phyloP scores from a whole-genome alignment of 2,888 invertebrate species.

The Timema podura region DNA sequence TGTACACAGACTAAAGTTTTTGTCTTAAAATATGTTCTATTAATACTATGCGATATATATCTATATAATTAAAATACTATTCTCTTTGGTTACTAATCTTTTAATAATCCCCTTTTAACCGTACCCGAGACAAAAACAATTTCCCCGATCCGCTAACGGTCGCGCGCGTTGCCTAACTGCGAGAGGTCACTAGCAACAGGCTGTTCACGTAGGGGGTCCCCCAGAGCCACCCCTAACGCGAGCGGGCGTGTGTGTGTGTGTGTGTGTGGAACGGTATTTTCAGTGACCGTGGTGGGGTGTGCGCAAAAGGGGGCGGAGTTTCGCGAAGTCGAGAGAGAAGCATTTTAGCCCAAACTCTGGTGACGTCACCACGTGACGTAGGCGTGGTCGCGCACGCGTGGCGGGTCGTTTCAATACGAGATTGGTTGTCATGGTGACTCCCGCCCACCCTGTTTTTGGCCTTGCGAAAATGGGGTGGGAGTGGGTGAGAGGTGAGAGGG shows the following conservation, averaged over 20 bases:
- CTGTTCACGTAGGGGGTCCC: slow-evolving; percentile 33
- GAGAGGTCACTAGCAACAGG: slow-evolving; percentile 48
- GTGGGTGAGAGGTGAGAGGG: background rate
- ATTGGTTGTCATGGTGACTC: slow-evolving; percentile 30
- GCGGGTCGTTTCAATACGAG: slow-evolving; percentile 18
- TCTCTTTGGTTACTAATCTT: no score
- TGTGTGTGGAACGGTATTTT: no score
- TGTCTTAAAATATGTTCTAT: no score
- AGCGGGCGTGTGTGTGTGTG: no score
- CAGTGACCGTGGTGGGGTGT: no score
- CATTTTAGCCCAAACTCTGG: slow-evolving; percentile 1
- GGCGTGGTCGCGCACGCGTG: slow-evolving; percentile 28
- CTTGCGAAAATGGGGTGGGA: background rate
- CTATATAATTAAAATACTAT: no score
- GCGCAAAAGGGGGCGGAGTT: slow-evolving; percentile 17
- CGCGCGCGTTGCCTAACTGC: slow-evolving; percentile 34
- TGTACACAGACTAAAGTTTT: no score
- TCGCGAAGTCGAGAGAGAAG: slow-evolving; percentile 36
- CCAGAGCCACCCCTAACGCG: no score
- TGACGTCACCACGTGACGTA: slow-evolving; percentile 26
- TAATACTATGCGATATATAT: no score
- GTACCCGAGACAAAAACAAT: background rate
- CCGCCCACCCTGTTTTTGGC: slow-evolving; percentile 20
- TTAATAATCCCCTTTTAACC: no score
- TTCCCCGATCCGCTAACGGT: slow-evolving; percentile 28